These are phyloP conservation scores for Vanessa atalanta DNA, from an alignment of 1,140 invertebrate genomes.

Conservation along the genomic window DNA sequence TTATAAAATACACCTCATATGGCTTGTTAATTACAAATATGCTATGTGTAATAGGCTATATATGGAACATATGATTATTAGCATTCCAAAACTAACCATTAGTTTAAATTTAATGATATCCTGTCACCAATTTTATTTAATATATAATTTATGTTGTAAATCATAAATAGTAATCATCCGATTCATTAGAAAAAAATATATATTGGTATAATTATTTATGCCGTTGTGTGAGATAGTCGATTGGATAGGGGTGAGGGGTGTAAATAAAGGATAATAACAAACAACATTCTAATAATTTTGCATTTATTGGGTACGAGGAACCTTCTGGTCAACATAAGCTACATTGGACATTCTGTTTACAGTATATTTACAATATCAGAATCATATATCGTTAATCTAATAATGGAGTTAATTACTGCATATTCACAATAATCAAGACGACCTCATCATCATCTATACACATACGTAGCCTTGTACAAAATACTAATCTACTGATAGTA, in stretches of 20 bases:
- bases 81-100: too few species aligned
- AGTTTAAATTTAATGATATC: too few species aligned
- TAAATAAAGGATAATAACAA: constrained; percentile 50
- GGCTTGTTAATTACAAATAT: too few species aligned
- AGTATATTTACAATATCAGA: constrained; percentile 80
- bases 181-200: too few species aligned
- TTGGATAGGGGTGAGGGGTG: constrained; percentile 17
- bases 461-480: constrained; percentile 73
- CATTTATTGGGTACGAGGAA: constrained; percentile 80
- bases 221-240: neutral
- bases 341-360: constrained; percentile 79
- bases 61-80: too few species aligned
- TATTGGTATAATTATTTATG: neutral
- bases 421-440: constrained; percentile 77
- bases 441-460: constrained; percentile 74
- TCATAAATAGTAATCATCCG: too few species aligned
- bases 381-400: constrained; percentile 64
- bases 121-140: too few species aligned
- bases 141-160: too few species aligned
- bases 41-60: too few species aligned
- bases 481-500: constrained; percentile 64
- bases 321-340: constrained; percentile 80
- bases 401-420: constrained; percentile 74
- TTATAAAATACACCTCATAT: too few species aligned
- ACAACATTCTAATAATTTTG: constrained; percentile 70